Conservation (phyloP, 1,140 invertebrate species). For the Physella acuta region DNA sequence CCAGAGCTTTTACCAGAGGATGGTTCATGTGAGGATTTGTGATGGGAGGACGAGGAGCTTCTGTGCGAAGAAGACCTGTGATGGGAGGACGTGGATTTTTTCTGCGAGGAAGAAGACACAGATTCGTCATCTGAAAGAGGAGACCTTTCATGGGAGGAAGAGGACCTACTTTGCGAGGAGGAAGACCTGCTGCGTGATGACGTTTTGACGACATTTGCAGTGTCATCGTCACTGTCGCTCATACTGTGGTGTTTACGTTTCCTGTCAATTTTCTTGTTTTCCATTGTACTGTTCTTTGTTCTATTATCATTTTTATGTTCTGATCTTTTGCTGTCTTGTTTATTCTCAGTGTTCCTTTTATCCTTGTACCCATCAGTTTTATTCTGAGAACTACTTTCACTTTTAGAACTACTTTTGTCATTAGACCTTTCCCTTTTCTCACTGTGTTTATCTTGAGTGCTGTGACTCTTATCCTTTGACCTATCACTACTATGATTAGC, state of each 20-base stretch:
- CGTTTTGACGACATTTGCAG: not conserved
- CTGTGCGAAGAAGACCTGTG: slow-evolving; percentile 10
- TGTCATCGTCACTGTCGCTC: slow-evolving; percentile 10
- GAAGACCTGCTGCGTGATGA: not conserved
- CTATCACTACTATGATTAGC: not conserved
- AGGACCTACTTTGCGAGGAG: not conserved
- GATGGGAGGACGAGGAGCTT: not conserved
- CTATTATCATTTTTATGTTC: not conserved
- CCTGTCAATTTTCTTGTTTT: slow-evolving; percentile 5
- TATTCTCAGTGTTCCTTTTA: too few relatives aligned
- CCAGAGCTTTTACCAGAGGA: too few relatives aligned
- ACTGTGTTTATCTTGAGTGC: too few relatives aligned
- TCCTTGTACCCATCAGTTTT: too few relatives aligned
- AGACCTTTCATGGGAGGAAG: not conserved
- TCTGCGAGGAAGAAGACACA: not conserved
- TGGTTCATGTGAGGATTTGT: not conserved
- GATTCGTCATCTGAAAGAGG: too few relatives aligned
- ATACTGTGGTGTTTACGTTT: slow-evolving; percentile 8
- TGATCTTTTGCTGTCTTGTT: too few relatives aligned
- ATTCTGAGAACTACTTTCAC: too few relatives aligned
- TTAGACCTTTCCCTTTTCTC: too few relatives aligned
- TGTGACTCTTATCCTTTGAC: not conserved
- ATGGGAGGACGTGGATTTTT: not conserved
- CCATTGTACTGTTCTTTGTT: not conserved
- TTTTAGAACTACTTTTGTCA: too few relatives aligned